phyloP scores from a whole-genome alignment of 2,113 vertebrate species.

The Galeopterus variegatus region DNA sequence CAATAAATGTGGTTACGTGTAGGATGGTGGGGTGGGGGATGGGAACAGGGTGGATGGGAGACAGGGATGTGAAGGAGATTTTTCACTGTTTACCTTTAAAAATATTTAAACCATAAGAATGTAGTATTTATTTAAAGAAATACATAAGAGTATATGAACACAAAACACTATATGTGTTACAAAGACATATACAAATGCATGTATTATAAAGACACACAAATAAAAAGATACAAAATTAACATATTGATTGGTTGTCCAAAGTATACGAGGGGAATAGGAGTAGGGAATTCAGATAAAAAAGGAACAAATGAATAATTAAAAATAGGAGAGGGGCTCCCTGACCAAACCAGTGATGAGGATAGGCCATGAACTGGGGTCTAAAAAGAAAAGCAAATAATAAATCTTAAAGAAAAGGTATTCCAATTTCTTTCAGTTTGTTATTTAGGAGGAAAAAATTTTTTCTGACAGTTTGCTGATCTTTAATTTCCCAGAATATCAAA shows the following conservation, averaged over 20 bases:
- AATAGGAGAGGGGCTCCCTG: not conserved
- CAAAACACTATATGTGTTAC: not conserved
- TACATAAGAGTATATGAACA: not conserved
- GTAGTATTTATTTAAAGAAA: not conserved
- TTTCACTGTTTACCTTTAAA: not conserved
- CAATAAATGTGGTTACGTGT: not conserved
- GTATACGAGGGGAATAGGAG: not conserved
- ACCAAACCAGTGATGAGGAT: not conserved
- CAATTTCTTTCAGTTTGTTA: not conserved
- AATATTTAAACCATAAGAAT: slow-evolving; percentile 32
- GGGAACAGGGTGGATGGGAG: not conserved
- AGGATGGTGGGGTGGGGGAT: too few relatives aligned
- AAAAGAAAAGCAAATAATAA: not conserved
- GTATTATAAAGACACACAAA: not conserved
- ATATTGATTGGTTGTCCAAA: not conserved
- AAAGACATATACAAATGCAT: not conserved
- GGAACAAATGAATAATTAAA: slow-evolving; percentile 14
- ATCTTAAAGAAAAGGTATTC: not conserved
- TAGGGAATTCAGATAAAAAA: not conserved
- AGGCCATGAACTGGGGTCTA: not conserved
- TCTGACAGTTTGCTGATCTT: not conserved
- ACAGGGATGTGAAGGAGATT: not conserved
- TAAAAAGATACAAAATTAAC: not conserved
- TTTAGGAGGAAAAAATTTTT: not conserved
- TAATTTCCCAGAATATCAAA: slow-evolving; percentile 9